Evolutionary conservation across 2,888 invertebrate genomes (phyloP), one percentile per base, ranked within the genome.

Genomic region (Tetropium fuscum): DNA sequence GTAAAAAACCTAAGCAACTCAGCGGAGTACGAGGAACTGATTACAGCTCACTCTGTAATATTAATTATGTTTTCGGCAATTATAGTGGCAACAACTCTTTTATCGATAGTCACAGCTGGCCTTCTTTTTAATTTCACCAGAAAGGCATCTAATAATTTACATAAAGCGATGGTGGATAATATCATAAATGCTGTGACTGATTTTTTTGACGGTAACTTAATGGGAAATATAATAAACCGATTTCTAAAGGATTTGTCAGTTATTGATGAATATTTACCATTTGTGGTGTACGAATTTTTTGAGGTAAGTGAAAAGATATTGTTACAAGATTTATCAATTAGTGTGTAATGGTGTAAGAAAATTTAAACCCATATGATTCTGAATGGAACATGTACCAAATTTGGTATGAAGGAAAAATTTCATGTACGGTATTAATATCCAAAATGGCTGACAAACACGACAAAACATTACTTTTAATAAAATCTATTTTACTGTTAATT

Each of bases 191-290:
- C 88, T 88, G 7, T 78, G 81, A 25, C 84, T 69, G 19, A 25
- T 0, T 72, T 71, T 45, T 71, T 70, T 41, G 69, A 72, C 43
- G 54, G 41, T 1, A 84, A 3, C 84, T 84, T 36, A 16, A 61
- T 71, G 19, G 72, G 72, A 8, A 71, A 68, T 32, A 69, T 72
- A 18, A 47, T 72, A 7, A 88, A 88, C 74, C 87, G 88, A 73
- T 91, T 91, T 36, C 87, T 87, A n/a, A 83, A 85, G 8, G 84
- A 86, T 0, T 92, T 92, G 91, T 91, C 92, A 0, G 83, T 85
- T 13, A 79, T 86, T 11, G 93, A 92, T 1, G 84, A 84, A 53
- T 43, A 60, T 10, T 56, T 68, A 22, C 70, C 70, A 5, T 64
- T 60, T 43, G 58, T 59, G 8, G n/a, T 69, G 8, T 68, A 60